Base-by-base conservation (phyloP, 1,140 invertebrate species). In the Eurytemora carolleeae region DNA sequence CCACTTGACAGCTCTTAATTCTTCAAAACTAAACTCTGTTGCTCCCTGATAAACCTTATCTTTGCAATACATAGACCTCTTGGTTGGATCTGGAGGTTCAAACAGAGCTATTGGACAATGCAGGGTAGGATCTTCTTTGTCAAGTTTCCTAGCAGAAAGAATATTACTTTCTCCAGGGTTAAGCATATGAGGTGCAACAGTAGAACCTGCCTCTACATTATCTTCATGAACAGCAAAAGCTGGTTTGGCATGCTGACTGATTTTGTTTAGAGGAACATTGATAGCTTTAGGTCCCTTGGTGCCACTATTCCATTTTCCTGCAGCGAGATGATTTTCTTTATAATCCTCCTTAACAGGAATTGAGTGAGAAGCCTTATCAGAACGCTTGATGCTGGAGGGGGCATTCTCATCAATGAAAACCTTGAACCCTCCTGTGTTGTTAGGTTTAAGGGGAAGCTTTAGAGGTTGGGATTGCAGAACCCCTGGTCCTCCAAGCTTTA, bases 21-120 rank as follows among this genome's bases (percentile, higher is more conserved):
- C 77, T 68, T 79, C 78, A 68, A 79, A 74, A 23, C 71, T 72
- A 62, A 77, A 76, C 66, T 79, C 78, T 53, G 71, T 70, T 1
- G 68, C 69, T 0, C 77, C 77, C 18, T 64, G 65, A 26, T 63
- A 63, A 44, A 77, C 68, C 66, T 74, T 71, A 22, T 73, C 68
- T 66, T 76, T 77, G 63, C 69, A 71, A 66, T 76, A 77, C 71
- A 75, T 74, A 0, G 71, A 66, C 52, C 65, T 65, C 24, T 70
- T 68, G 7, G 65, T 67, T 3, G 71, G 70, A 65, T 76, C 70
- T 21, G 66, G 65, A 21, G 70, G 66, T 63, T 74, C 72, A 61
- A 71, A 71, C 2, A 69, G 56, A n/a, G 67, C 67, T 3, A 70
- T 57, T 12, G 68, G 67, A n/a, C n/a, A n/a, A n/a, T n/a, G n/a